These are phyloP conservation scores for Chrysomallon squamiferum DNA, from an alignment of 1,140 invertebrate species.

Conservation along the genomic window DNA sequence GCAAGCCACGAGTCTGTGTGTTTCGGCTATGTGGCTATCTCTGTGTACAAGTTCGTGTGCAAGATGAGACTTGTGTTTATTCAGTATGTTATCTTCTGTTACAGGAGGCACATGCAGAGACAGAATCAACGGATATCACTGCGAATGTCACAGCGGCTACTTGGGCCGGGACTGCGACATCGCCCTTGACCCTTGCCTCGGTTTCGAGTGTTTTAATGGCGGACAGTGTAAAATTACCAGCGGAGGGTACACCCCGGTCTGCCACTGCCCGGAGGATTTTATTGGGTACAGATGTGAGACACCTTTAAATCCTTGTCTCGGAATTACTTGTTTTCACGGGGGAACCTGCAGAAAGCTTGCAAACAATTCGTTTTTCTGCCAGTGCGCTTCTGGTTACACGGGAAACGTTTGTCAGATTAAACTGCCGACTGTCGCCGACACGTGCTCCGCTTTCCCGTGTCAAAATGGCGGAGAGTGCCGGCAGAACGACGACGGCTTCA, in stretches of 20 bases:
- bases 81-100: too few relatives aligned
- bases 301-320: slow-evolving; percentile 26
- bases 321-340: slow-evolving; percentile 28
- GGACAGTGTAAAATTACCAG: slow-evolving; percentile 23
- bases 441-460: slow-evolving; percentile 29
- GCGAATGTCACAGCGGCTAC: slow-evolving; percentile 30
- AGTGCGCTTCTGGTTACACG: slow-evolving; percentile 24
- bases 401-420: slow-evolving; percentile 25
- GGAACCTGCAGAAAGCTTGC: slow-evolving; percentile 25
- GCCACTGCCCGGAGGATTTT: slow-evolving; percentile 33
- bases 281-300: slow-evolving; percentile 36
- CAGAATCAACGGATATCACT: slow-evolving; percentile 29
- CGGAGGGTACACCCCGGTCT: slow-evolving; percentile 14
- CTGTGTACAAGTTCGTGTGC: too few relatives aligned
- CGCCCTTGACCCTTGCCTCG: slow-evolving; percentile 28
- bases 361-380: slow-evolving; percentile 16
- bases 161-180: slow-evolving; percentile 34
- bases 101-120: slow-evolving; percentile 33
- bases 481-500: not conserved
- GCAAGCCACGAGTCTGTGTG: too few relatives aligned
- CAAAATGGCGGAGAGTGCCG: slow-evolving; percentile 28
- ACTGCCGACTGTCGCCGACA: slow-evolving; percentile 10
- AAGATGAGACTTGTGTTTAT: too few relatives aligned
- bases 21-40: too few relatives aligned
- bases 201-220: slow-evolving; percentile 29